phyloP scores from a whole-genome alignment of 2,113 vertebrate species.

The Sardina pilchardus region DNA sequence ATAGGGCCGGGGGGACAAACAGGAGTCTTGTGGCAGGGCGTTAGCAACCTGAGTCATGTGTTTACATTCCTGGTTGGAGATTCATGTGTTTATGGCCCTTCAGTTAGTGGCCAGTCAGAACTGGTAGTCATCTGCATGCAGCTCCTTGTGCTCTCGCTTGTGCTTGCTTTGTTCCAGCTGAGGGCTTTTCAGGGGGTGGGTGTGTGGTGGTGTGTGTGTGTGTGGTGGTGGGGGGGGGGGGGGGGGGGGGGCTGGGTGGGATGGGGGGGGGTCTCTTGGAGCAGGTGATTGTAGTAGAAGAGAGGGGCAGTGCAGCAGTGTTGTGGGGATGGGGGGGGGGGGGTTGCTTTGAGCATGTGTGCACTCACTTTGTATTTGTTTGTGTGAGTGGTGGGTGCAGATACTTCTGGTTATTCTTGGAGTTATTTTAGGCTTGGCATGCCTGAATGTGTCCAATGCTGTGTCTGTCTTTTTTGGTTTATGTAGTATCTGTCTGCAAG shows the following conservation, averaged over 20 bases:
- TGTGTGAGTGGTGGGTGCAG: background rate
- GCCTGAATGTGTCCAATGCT: no score
- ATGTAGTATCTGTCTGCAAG: no score
- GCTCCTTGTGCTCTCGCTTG: no score
- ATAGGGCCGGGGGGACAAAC: background rate
- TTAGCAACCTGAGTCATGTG: background rate
- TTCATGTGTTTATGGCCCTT: background rate
- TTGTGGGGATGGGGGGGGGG: background rate
- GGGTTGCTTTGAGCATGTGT: background rate
- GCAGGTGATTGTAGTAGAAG: background rate
- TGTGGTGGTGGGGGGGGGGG: no score
- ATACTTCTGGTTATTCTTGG: no score
- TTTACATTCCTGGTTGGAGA: background rate
- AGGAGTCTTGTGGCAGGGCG: background rate
- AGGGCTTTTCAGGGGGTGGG: background rate
- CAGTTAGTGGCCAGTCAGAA: no score
- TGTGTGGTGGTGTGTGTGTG: no score
- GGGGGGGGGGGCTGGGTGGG: no score
- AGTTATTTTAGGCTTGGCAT: no score
- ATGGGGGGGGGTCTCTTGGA: background rate
- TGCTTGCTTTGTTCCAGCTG: slow-evolving; percentile 6
- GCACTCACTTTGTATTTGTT: background rate
- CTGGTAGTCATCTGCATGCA: no score
- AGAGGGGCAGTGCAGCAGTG: background rate
- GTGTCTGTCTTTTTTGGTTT: no score